Evolutionary conservation across 2,797 vertebrate genomes (phyloP).

Genomic region (Toxotes lorentzi): DNA sequence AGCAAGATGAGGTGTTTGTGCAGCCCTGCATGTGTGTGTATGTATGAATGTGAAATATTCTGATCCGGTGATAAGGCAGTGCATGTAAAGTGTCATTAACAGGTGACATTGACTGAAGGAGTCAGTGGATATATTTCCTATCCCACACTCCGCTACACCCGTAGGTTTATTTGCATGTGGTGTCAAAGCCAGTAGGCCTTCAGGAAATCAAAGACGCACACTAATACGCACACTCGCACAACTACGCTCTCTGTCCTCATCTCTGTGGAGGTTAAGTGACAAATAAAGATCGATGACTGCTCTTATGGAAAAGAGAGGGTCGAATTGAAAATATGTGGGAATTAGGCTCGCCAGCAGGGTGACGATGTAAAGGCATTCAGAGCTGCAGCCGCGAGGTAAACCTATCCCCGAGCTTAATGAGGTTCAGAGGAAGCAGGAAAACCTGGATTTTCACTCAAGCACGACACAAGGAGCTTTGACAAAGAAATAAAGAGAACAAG

Average conservation of each 20-base stretch:
- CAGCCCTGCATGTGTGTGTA: slow-evolving; percentile 10
- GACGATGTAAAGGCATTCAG: slow-evolving; percentile 76
- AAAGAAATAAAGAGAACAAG: slow-evolving; percentile 68
- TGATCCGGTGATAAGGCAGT: slow-evolving; percentile 71
- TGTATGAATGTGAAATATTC: slow-evolving; percentile 39
- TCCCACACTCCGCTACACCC: slow-evolving; percentile 79
- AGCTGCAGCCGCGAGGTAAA: slow-evolving; percentile 69
- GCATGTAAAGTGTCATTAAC: slow-evolving; percentile 84
- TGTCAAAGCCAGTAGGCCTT: slow-evolving; percentile 76
- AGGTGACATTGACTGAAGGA: slow-evolving; percentile 87
- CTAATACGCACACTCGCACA: slow-evolving; percentile 67
- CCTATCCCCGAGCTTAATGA: slow-evolving; percentile 80
- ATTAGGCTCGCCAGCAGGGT: slow-evolving; percentile 71
- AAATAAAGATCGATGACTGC: slow-evolving; percentile 88
- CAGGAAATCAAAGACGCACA: slow-evolving; percentile 84
- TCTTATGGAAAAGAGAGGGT: slow-evolving; percentile 83
- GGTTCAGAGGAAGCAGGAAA: slow-evolving; percentile 81
- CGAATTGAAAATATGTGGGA: slow-evolving; percentile 82
- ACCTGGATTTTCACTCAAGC: slow-evolving; percentile 79
- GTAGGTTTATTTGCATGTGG: slow-evolving; percentile 85
- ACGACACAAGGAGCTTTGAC: slow-evolving; percentile 59
- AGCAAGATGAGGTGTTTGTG: slow-evolving; percentile 32
- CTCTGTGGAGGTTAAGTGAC: slow-evolving; percentile 85
- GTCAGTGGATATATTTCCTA: slow-evolving; percentile 84
- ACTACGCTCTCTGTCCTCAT: slow-evolving; percentile 74